A percentile compares a stretch with the other conserved stretches of the same genome.
Conservation (phyloP, 1,140 invertebrate genomes). For the Colletes latitarsis region DNA sequence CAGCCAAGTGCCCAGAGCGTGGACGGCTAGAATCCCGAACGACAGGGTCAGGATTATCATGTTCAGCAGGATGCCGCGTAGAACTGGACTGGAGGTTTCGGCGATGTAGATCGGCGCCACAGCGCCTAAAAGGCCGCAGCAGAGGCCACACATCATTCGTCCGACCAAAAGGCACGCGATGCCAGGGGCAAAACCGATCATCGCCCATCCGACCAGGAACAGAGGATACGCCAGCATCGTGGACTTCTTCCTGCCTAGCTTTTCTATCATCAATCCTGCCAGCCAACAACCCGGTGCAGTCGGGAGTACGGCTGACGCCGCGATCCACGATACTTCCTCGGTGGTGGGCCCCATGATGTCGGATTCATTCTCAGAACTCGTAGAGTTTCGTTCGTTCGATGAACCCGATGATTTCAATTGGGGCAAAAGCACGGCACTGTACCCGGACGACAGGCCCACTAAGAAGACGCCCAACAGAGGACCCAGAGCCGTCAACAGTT, state of each 20-base stretch:
- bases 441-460: constrained; percentile 83
- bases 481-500: constrained; percentile 81
- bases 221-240: constrained; percentile 84
- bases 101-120: constrained; percentile 79
- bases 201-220: constrained; percentile 85
- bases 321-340: constrained; percentile 84
- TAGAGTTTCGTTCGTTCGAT: background rate
- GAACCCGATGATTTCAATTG: constrained; percentile 77
- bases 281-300: constrained; percentile 84
- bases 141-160: constrained; percentile 85
- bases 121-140: constrained; percentile 81
- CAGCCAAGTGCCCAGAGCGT: constrained; percentile 84
- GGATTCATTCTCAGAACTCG: background rate
- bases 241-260: constrained; percentile 84
- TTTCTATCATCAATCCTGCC: constrained; percentile 84
- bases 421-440: constrained; percentile 84
- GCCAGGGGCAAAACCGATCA: constrained; percentile 82
- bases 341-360: constrained; percentile 59
- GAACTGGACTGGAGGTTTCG: constrained; percentile 82
- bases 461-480: constrained; percentile 82
- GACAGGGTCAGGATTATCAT: constrained; percentile 82
- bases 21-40: constrained; percentile 81
- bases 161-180: constrained; percentile 83
- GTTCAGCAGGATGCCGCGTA: constrained; percentile 83
- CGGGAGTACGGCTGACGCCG: constrained; percentile 83